A percentile compares a stretch with the other conserved stretches of the same genome.
Evolutionary conservation across 2,113 vertebrate genomes (phyloP).

Genomic region (Oreochromis aureus): DNA sequence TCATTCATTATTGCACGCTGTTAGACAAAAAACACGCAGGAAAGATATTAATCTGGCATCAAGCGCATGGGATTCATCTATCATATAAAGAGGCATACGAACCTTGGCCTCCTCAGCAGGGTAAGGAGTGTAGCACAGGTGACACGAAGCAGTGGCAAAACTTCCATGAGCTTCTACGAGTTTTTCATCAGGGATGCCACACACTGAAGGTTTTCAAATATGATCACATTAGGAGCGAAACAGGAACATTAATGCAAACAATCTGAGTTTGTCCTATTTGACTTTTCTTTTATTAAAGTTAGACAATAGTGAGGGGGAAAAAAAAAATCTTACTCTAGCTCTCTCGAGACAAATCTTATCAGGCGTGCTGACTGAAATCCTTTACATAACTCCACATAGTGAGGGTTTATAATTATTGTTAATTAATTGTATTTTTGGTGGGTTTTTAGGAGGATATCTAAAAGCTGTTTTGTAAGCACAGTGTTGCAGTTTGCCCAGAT

Average conservation of each 20-base stretch:
- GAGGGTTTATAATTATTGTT: background rate
- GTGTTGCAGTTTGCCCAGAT: background rate
- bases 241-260: background rate
- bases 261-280: background rate
- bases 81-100: background rate
- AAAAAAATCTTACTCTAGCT: background rate
- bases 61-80: background rate
- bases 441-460: background rate
- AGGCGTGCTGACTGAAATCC: background rate
- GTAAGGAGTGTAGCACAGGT: constrained; percentile 74
- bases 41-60: background rate
- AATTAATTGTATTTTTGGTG: background rate
- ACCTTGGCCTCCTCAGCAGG: constrained; percentile 75
- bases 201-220: constrained; percentile 48
- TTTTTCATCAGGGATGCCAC: constrained; percentile 75
- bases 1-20: constrained; percentile 69
- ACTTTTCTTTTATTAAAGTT: background rate
- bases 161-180: constrained; percentile 78
- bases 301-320: background rate
- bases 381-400: background rate
- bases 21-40: background rate
- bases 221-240: background rate
- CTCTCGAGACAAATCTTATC: background rate
- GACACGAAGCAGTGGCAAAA: constrained; percentile 75
- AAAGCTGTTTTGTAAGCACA: background rate